phyloP scores from a whole-genome alignment of 2,888 invertebrate species.

The Tholera decimalis region DNA sequence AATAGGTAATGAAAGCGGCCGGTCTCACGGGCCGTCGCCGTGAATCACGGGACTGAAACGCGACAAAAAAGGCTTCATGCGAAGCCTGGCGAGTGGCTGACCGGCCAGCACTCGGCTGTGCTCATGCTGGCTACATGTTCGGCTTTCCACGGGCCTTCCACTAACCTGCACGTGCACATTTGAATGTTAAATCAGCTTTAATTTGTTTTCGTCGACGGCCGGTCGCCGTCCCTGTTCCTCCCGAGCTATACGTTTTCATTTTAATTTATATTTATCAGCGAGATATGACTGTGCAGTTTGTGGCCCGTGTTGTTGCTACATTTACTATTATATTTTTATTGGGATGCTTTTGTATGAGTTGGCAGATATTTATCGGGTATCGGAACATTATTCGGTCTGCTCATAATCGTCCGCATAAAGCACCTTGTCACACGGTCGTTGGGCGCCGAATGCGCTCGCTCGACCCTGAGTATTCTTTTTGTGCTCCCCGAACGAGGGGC shows the following conservation, averaged over 20 bases:
- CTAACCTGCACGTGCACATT: conserved; percentile 71
- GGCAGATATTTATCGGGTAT: conserved; percentile 91
- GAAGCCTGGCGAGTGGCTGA: conserved; percentile 42
- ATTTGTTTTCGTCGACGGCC: conserved; percentile 78
- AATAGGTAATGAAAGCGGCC: conserved; percentile 69
- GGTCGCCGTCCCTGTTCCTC: conserved; percentile 72
- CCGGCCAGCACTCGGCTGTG: not conserved
- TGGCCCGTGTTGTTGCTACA: conserved; percentile 88
- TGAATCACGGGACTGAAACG: conserved; percentile 66
- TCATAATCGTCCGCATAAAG: conserved; percentile 91
- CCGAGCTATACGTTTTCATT: conserved; percentile 80
- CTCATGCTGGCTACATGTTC: conserved; percentile 62
- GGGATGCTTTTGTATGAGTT: conserved; percentile 91
- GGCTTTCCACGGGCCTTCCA: conserved; percentile 68
- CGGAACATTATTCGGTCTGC: conserved; percentile 90
- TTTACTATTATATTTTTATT: conserved; percentile 91
- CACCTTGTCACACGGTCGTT: conserved; percentile 91
- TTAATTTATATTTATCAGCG: conserved; percentile 87
- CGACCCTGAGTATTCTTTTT: conserved; percentile 88
- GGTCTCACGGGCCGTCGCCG: conserved; percentile 63
- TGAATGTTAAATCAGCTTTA: conserved; percentile 77
- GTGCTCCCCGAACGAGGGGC: conserved; percentile 83
- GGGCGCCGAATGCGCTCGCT: conserved; percentile 88
- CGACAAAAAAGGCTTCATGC: conserved; percentile 68
- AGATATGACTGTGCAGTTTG: conserved; percentile 90